Base-by-base conservation (phyloP, 2,888 invertebrate species). In the Caenorhabditis sulstoni region DNA sequence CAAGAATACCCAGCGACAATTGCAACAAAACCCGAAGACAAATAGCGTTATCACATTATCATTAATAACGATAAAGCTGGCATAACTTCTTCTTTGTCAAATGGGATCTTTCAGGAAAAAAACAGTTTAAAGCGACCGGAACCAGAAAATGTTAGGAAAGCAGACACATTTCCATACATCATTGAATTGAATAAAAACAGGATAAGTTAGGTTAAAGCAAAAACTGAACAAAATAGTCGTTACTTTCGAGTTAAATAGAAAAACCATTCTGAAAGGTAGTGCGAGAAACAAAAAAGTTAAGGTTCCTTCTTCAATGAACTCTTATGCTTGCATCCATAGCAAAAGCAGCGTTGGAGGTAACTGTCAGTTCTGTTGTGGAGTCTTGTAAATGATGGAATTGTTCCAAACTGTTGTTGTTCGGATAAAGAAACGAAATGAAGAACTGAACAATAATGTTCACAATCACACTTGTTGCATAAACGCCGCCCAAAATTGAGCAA, bases 401-500 rank as follows among this genome's bases (percentile, higher is more conserved):
- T 29, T 49, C n/a, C 47, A 53, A 45, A 16, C 39, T 35, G 7
- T 35, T 16, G 11, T 50, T 47, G 7, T 66, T 37, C 7, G 59
- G 41, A 50, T 75, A 81, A 7, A 77, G 20, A 22, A 76, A 55
- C 8, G 71, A 75, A 1, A 84, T 41, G 3, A 74, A 29, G 7
- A 77, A 67, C 45, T 84, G 82, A 12, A 84, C 65, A 16, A 86
- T 52, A 22, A 65, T 81, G 50, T 85, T 81, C 23, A 84, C 61
- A 45, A 84, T 77, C 7, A 68, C 77, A 47, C 84, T 94, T 62
- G 96, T 94, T 20, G 96, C 94, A 92, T 95, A 96, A 86, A 98
- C 94, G 49, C 97, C 97, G 82, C 96, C 95, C 55, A 97, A 93
- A 50, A 96, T 94, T 1, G 96, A 95, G 92, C 96, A 96, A 4